Conservation (phyloP, 1,140 invertebrate species). For the Drosophila bifasciata region DNA sequence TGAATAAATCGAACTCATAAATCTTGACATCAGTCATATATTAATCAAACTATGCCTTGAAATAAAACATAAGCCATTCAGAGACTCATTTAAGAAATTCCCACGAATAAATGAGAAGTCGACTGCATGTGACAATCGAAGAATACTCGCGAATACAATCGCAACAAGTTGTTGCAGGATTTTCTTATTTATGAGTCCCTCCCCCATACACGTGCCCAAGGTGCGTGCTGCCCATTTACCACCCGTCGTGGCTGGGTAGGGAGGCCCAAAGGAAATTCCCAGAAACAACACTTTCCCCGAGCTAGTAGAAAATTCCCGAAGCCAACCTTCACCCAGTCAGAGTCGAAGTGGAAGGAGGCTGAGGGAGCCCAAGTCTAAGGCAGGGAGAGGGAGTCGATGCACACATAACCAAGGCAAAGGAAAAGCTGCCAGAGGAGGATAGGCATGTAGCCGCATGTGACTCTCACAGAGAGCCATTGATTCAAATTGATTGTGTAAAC, state of each 20-base stretch:
- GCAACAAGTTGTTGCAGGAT: conserved; percentile 22
- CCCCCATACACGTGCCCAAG: conserved; percentile 54
- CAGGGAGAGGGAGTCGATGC: not conserved
- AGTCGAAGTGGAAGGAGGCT: not conserved
- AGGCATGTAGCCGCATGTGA: conserved; percentile 67
- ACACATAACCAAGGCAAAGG: conserved; percentile 56
- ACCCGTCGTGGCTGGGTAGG: conserved; percentile 1
- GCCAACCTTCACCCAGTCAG: not conserved
- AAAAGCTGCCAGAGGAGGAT: conserved; percentile 32
- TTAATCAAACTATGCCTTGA: too few relatives aligned
- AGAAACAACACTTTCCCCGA: conserved; percentile 27
- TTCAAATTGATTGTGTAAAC: conserved; percentile 66
- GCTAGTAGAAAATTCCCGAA: not conserved
- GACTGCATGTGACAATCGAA: conserved; percentile 39
- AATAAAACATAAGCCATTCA: too few relatives aligned
- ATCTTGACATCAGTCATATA: too few relatives aligned
- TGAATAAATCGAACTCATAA: too few relatives aligned
- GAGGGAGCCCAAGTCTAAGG: too few relatives aligned
- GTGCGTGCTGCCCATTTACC: conserved; percentile 22
- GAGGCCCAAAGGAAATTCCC: conserved; percentile 15
- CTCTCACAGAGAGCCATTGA: conserved; percentile 55
- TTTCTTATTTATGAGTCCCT: conserved; percentile 8
- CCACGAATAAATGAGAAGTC: too few relatives aligned
- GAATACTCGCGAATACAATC: conserved; percentile 30
- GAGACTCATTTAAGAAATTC: too few relatives aligned